Evolutionary conservation across 2,888 invertebrate genomes (phyloP).

Genomic region (Diarsia mendica): DNA sequence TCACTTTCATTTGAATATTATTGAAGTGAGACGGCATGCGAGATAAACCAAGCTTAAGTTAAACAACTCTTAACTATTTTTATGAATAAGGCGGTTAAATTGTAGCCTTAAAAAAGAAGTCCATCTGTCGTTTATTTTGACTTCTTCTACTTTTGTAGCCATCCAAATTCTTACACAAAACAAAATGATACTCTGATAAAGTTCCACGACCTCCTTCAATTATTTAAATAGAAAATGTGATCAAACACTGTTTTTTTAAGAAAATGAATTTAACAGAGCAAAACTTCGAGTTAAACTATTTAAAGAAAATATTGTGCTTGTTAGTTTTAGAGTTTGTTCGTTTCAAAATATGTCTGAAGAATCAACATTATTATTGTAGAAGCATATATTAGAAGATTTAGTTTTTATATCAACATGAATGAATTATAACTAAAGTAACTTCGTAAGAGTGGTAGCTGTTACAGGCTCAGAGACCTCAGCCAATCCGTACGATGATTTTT

Average conservation of each 20-base stretch:
- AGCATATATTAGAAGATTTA: not conserved
- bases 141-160: too few species aligned
- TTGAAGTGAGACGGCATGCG: too few species aligned
- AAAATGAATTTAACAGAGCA: not conserved
- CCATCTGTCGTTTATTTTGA: too few species aligned
- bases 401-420: not conserved
- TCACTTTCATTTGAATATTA: too few species aligned
- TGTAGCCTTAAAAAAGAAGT: too few species aligned
- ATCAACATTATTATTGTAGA: conserved; percentile 4
- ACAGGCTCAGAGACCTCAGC: too few species aligned
- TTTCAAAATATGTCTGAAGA: not conserved
- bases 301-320: conserved; percentile 30
- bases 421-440: conserved; percentile 1
- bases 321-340: not conserved
- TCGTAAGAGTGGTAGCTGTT: not conserved
- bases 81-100: too few species aligned
- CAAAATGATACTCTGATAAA: not conserved
- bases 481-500: too few species aligned
- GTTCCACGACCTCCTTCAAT: not conserved
- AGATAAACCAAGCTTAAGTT: too few species aligned
- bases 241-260: conserved; percentile 1
- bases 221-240: conserved; percentile 1
- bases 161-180: too few species aligned
- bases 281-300: conserved; percentile 14
- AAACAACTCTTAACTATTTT: too few species aligned